Evolutionary conservation across 2,888 invertebrate genomes (phyloP).

Genomic region (Glaucopsyche alexis): DNA sequence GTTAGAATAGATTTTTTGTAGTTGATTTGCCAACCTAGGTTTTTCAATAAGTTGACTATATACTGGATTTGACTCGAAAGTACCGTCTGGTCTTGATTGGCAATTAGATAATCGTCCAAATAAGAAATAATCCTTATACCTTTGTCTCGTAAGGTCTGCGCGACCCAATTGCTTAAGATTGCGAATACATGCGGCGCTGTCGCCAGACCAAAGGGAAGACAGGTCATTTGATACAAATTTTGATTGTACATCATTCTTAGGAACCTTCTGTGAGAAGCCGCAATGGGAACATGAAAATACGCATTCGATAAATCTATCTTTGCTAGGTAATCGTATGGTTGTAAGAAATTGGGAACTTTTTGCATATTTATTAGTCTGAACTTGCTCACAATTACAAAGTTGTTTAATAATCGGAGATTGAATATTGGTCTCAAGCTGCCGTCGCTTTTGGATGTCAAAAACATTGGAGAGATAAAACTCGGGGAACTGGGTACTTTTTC

Average conservation of each 20-base stretch:
- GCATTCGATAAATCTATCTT: too few species aligned
- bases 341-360: constrained; percentile 1
- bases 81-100: neutral
- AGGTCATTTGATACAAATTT: neutral
- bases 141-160: too few species aligned
- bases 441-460: constrained; percentile 4
- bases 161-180: too few species aligned
- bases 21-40: neutral
- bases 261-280: neutral
- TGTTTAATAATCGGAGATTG: neutral
- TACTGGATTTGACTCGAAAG: neutral
- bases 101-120: neutral
- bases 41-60: neutral
- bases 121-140: neutral
- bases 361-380: constrained; percentile 2
- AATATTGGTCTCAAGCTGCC: neutral
- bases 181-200: too few species aligned
- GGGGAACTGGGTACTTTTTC: too few species aligned
- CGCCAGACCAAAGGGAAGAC: neutral
- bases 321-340: neutral
- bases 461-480: too few species aligned
- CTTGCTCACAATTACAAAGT: neutral
- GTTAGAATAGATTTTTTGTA: neutral
- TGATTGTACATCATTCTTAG: neutral
- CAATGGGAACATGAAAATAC: neutral